phyloP scores from a whole-genome alignment of 1,140 invertebrate genomes.

The Hylaeus anthracinus region DNA sequence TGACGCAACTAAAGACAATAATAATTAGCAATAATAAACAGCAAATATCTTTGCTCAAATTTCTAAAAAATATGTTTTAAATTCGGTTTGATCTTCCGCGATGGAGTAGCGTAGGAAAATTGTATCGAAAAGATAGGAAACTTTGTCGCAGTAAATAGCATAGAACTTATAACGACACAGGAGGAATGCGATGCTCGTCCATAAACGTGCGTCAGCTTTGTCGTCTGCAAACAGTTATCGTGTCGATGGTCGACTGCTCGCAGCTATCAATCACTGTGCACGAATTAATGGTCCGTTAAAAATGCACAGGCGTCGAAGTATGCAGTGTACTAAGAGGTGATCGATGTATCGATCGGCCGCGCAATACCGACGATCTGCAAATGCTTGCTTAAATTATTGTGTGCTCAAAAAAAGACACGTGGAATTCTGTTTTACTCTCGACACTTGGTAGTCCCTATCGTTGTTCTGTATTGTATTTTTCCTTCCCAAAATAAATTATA shows the following conservation, averaged over 20 bases:
- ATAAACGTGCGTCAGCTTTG: constrained; percentile 40
- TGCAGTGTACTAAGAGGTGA: constrained; percentile 36
- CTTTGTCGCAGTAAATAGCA: neutral
- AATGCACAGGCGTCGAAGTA: constrained; percentile 58
- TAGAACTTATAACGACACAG: neutral
- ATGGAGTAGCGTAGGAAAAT: neutral
- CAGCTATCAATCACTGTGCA: constrained; percentile 56
- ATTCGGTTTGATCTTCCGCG: no score
- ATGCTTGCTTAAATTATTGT: neutral
- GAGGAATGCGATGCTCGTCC: constrained; percentile 3
- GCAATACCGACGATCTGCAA: constrained; percentile 1
- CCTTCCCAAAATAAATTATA: no score
- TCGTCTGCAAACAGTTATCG: constrained; percentile 56
- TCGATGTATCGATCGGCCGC: constrained; percentile 54
- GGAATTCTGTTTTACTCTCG: no score
- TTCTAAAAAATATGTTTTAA: no score
- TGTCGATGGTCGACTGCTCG: constrained; percentile 55
- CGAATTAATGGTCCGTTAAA: constrained; percentile 65
- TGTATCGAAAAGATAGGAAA: neutral
- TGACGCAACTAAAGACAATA: no score
- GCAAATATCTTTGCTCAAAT: no score
- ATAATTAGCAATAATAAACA: no score
- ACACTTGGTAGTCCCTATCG: no score
- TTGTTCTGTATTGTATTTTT: no score
- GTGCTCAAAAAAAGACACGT: no score